Evolutionary conservation across 2,113 vertebrate species (phyloP), one percentile per base, ranked within the genome.

Genomic region (Xiphias gladius): DNA sequence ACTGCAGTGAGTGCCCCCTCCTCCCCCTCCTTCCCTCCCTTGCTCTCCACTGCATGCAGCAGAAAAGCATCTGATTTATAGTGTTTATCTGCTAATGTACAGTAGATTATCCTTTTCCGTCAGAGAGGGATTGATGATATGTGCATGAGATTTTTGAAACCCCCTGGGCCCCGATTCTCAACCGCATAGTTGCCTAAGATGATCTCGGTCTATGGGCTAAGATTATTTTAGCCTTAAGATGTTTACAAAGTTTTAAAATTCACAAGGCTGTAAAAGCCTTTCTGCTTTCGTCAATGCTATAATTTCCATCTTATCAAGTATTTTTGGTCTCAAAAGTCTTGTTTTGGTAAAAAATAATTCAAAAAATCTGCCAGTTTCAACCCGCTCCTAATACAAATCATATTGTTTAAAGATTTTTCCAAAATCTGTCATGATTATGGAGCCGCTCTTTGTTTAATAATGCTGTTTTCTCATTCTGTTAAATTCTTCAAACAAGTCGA

Each of bases 1-100:
- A 98, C 93, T 97, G 97, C 96, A 99, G 98, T 99, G 92, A 99
- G 98, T 97, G 86, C 79, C 79, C 67, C 74, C 50, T 3, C 30
- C 67, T 16, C 75, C 54, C 37, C 70, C 73, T 22, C 37, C 54
- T 52, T 5, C 58, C 58, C 32, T 11, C 32, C 48, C 50, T 41
- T 55, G 22, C 58, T 70, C 67, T 11, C 67, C 82, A 64, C 83
- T 88, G 92, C 93, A 93, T 93, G 93, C 81, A 83, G 79, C 28
- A 37, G n/a, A 79, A 37, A 57, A 50, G 26, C 35, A 19, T 32
- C 65, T 55, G n/a, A 70, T 26, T 35, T 58, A 8, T 70, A 20
- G 43, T 20, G 41, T 66, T 73, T 41, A 62, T 52, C 16, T 61
- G 57, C 11, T 8, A 13, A 41, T 10, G 41, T 55, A n/a, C n/a